Percentiles rank a stretch among this genome's conserved stretches.
Conservation (phyloP, 2,888 invertebrate genomes). For the Leptarthrus brevirostris region DNA sequence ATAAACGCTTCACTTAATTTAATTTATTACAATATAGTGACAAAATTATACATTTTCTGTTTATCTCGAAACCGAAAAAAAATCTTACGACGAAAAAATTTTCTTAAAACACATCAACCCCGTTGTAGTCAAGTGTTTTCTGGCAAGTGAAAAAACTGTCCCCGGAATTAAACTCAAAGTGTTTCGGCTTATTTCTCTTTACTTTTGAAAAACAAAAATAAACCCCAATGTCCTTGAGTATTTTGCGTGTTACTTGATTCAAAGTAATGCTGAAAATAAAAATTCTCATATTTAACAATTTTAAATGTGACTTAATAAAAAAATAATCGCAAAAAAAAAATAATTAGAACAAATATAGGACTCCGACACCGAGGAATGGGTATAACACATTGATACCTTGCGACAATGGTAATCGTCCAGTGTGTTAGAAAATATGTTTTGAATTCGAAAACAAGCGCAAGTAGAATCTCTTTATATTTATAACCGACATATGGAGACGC, state of each 20-base stretch:
- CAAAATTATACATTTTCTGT: too few relatives aligned
- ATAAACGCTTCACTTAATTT: too few relatives aligned
- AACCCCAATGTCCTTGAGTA: slow-evolving; percentile 28
- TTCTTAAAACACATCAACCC: too few relatives aligned
- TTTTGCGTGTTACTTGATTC: slow-evolving; percentile 43
- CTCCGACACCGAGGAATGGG: background rate
- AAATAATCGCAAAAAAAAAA: slow-evolving; percentile 13
- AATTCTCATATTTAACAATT: slow-evolving; percentile 31
- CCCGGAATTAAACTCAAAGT: background rate
- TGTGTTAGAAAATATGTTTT: background rate
- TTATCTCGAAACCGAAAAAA: too few relatives aligned
- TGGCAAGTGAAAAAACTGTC: too few relatives aligned
- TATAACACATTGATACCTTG: too few relatives aligned
- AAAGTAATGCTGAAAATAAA: slow-evolving; percentile 39
- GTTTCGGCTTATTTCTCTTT: slow-evolving; percentile 1
- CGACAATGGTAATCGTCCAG: too few relatives aligned
- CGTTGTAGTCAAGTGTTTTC: too few relatives aligned
- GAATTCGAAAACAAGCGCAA: slow-evolving; percentile 13
- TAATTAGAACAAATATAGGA: slow-evolving; percentile 28
- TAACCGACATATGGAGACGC: slow-evolving; percentile 37
- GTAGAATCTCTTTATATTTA: slow-evolving; percentile 40
- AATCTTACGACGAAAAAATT: too few relatives aligned
- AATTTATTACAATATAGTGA: too few relatives aligned
- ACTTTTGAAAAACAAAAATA: slow-evolving; percentile 32
- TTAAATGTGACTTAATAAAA: slow-evolving; percentile 42